Percentiles rank a stretch among this genome's conserved stretches.
These are phyloP conservation scores for Dastarcus helophoroides DNA, from an alignment of 2,888 invertebrate genomes.

Conservation along the genomic window DNA sequence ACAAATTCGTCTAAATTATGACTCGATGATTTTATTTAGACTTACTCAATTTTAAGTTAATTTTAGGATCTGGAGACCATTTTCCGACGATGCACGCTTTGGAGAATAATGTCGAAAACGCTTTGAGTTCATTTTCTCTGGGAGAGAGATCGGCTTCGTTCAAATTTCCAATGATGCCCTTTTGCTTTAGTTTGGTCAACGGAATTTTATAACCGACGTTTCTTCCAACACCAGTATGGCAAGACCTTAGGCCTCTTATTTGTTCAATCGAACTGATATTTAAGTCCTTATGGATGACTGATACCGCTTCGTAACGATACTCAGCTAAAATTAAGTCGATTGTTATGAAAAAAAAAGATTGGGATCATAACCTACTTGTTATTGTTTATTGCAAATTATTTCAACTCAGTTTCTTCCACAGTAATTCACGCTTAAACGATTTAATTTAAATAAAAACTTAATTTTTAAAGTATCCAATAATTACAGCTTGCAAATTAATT, in stretches of 20 bases:
- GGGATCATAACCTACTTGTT: no score
- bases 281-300: conserved; percentile 66
- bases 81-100: conserved; percentile 78
- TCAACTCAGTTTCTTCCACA: no score
- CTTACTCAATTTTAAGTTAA: conserved; percentile 62
- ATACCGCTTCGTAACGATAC: conserved; percentile 72
- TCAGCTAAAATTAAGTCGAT: conserved; percentile 50
- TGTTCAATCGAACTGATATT: conserved; percentile 54
- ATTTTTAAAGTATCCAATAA: no score
- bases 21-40: conserved; percentile 8
- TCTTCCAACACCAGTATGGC: conserved; percentile 77
- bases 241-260: conserved; percentile 66
- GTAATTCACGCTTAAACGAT: no score
- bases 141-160: conserved; percentile 59
- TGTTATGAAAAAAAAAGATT: no score
- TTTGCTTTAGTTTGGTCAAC: conserved; percentile 63
- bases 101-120: conserved; percentile 67
- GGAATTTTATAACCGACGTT: conserved; percentile 84
- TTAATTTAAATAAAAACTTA: no score
- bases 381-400: no score
- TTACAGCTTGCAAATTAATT: no score
- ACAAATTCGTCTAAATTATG: conserved; percentile 4
- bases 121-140: conserved; percentile 70
- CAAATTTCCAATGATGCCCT: conserved; percentile 52
- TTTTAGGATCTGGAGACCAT: conserved; percentile 66